phyloP scores from a whole-genome alignment of 1,140 invertebrate species.

The Cataglyphis hispanica region DNA sequence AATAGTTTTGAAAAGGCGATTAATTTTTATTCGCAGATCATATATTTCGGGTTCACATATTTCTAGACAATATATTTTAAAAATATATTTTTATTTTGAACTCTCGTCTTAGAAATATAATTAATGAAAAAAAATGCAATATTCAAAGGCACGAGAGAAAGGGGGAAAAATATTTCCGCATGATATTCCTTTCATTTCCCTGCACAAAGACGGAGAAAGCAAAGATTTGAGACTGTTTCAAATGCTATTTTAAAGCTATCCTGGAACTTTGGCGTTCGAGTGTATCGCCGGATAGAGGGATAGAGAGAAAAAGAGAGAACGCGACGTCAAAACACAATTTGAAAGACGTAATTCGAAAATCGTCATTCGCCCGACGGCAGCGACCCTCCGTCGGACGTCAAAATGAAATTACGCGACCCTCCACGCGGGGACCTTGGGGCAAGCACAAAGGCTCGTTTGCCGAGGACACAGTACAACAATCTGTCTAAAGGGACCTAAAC shows the following conservation, averaged over 20 bases:
- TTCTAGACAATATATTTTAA: too few relatives aligned
- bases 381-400: slow-evolving; percentile 86
- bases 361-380: slow-evolving; percentile 83
- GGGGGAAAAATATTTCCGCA: neutral
- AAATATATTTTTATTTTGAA: neutral
- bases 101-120: neutral
- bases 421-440: slow-evolving; percentile 74
- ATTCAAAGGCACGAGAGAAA: neutral
- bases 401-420: slow-evolving; percentile 87
- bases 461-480: slow-evolving; percentile 83
- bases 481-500: slow-evolving; percentile 83
- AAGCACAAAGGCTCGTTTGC: slow-evolving; percentile 85
- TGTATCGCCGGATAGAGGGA: neutral
- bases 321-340: slow-evolving; percentile 83
- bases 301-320: slow-evolving; percentile 47
- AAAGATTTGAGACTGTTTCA: slow-evolving; percentile 42
- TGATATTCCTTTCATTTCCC: slow-evolving; percentile 35
- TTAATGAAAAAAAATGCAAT: neutral
- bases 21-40: neutral
- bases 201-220: neutral
- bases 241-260: slow-evolving; percentile 64
- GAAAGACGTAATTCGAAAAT: slow-evolving; percentile 87
- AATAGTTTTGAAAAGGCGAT: neutral
- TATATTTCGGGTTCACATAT: too few relatives aligned
- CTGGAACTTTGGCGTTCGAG: slow-evolving; percentile 27